Conservation (phyloP, 2,888 invertebrate species). For the Drosophila longiperda region DNA sequence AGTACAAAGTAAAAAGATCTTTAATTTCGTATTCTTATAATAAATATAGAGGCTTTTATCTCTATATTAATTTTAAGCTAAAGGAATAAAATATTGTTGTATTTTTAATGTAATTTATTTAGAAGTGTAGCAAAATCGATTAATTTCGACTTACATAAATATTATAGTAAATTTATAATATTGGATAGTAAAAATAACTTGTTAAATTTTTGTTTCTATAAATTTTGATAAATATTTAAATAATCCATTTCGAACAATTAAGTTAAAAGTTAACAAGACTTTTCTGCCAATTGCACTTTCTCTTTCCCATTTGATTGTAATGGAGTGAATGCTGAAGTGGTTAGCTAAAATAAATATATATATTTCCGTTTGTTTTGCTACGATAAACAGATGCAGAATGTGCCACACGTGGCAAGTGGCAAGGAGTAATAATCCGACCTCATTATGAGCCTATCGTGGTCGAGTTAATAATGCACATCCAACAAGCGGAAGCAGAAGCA, state of each 20-base stretch:
- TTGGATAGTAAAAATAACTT: not conserved
- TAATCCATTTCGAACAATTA: not conserved
- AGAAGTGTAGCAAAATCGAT: not conserved
- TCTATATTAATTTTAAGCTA: not conserved
- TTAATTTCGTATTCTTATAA: not conserved
- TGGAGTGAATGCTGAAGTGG: conserved; percentile 5
- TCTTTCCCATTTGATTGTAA: conserved; percentile 2
- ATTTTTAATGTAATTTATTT: not conserved
- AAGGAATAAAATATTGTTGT: not conserved
- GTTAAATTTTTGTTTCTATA: not conserved
- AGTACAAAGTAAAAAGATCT: not conserved
- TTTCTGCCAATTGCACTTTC: not conserved
- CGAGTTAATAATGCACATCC: conserved; percentile 79
- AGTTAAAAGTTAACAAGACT: not conserved
- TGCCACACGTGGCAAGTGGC: conserved; percentile 55
- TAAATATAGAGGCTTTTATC: not conserved
- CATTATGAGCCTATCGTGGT: conserved; percentile 78
- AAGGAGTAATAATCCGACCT: conserved; percentile 51
- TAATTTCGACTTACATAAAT: not conserved
- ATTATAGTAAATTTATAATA: not conserved
- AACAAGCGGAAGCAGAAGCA: conserved; percentile 26
- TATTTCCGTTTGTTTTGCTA: conserved; percentile 11
- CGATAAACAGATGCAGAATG: conserved; percentile 10
- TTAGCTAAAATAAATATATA: conserved; percentile 13
- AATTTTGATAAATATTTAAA: not conserved